phyloP scores from a whole-genome alignment of 2,888 invertebrate genomes.

The Trichopria drosophilae region DNA sequence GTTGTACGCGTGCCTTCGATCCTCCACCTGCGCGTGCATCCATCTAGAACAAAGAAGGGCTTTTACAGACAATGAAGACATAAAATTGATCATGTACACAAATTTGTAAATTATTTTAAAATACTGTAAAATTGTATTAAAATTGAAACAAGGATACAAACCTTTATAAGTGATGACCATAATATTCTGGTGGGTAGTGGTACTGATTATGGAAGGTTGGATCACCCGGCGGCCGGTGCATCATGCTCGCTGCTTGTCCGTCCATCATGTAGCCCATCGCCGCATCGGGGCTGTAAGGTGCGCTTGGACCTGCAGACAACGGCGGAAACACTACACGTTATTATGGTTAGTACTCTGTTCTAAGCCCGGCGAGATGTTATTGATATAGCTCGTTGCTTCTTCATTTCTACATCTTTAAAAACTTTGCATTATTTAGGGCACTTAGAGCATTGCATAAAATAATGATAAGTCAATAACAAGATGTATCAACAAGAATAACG shows the following conservation, averaged over 20 bases:
- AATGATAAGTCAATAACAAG: no score
- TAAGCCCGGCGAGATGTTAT: slow-evolving; percentile 49
- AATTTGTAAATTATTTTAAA: not conserved
- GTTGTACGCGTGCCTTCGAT: slow-evolving; percentile 28
- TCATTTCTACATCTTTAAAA: no score
- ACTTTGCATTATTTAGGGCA: no score
- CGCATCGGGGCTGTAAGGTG: slow-evolving; percentile 94
- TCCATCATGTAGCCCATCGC: slow-evolving; percentile 98
- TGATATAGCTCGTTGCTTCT: slow-evolving; percentile 46
- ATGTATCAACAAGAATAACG: no score
- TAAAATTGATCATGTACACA: not conserved
- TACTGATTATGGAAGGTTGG: slow-evolving; percentile 93
- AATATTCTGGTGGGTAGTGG: slow-evolving; percentile 91
- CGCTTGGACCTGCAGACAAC: slow-evolving; percentile 88
- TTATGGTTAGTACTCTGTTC: slow-evolving; percentile 65
- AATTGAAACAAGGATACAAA: slow-evolving; percentile 33
- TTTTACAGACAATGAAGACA: not conserved
- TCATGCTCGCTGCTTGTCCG: slow-evolving; percentile 87
- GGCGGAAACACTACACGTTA: slow-evolving; percentile 83
- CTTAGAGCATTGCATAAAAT: no score
- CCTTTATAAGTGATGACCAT: slow-evolving; percentile 87
- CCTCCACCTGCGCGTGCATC: slow-evolving; percentile 37
- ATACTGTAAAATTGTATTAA: not conserved
- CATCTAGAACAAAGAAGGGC: slow-evolving; percentile 40
- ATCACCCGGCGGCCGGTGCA: slow-evolving; percentile 92